A percentile compares a stretch with the other conserved stretches of the same genome.
Conservation (phyloP, 2,113 vertebrate species). For the Sclerurus mexicanus region DNA sequence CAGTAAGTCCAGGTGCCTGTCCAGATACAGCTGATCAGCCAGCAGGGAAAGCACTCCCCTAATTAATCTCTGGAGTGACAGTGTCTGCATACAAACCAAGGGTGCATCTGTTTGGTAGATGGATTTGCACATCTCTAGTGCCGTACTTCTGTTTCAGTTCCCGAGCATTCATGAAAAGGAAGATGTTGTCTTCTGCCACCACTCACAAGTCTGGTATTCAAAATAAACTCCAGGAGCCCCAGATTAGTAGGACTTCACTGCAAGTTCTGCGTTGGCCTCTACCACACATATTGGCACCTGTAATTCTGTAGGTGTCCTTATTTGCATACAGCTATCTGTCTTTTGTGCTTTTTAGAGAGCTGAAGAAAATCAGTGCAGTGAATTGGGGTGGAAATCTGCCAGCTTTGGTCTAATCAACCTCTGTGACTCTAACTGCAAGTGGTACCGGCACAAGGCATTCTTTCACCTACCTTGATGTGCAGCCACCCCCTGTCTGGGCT, state of each 20-base stretch:
- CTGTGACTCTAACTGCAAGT: background rate
- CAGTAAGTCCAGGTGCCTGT: background rate
- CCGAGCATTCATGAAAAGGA: background rate
- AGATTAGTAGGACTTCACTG: background rate
- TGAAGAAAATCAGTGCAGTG: background rate
- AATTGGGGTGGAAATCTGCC: slow-evolving; percentile 2
- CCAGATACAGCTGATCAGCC: background rate
- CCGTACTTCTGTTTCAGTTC: background rate
- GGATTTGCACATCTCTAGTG: background rate
- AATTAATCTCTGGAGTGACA: background rate
- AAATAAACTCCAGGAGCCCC: background rate
- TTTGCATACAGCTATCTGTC: background rate
- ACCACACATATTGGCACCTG: background rate
- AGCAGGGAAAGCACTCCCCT: background rate
- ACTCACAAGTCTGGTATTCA: background rate
- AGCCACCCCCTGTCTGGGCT: background rate
- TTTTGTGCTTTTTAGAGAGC: background rate
- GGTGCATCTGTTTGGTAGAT: background rate
- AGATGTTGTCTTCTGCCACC: background rate
- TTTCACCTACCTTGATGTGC: background rate
- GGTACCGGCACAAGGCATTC: background rate
- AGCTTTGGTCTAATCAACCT: background rate
- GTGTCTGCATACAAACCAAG: background rate
- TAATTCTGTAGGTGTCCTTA: background rate
- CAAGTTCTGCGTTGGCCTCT: background rate